These are phyloP conservation scores for Saguinus midas DNA, from an alignment of 2,113 vertebrate species.

Conservation along the genomic window DNA sequence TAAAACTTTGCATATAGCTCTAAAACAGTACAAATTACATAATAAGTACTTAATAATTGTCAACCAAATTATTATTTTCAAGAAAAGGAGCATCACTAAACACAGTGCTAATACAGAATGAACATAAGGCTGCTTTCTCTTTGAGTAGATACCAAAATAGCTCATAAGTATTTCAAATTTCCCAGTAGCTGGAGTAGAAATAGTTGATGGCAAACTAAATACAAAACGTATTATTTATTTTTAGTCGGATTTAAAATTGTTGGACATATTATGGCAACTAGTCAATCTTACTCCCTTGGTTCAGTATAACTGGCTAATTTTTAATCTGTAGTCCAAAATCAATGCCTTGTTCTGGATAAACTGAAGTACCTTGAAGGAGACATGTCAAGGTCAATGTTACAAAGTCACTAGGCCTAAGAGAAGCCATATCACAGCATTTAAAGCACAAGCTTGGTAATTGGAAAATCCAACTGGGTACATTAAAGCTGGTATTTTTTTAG, in stretches of 20 bases:
- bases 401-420: not conserved
- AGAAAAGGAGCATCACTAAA: not conserved
- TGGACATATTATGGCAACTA: not conserved
- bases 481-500: not conserved
- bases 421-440: not conserved
- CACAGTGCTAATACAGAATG: rapidly evolving
- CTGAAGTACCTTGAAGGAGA: rapidly evolving
- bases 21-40: not conserved
- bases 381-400: rapidly evolving
- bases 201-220: not conserved
- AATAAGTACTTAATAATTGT: not conserved
- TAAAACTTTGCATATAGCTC: not conserved
- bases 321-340: not conserved
- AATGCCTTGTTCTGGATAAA: not conserved
- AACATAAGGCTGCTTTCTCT: not conserved
- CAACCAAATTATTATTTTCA: not conserved
- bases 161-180: not conserved
- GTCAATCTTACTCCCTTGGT: not conserved
- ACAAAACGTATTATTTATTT: not conserved
- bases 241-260: not conserved
- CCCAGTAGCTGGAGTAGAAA: not conserved
- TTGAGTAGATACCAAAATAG: not conserved
- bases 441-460: not conserved
- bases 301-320: not conserved
- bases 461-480: not conserved